Evolutionary conservation across 2,888 invertebrate species (phyloP).

Genomic region (Tipula helvola): DNA sequence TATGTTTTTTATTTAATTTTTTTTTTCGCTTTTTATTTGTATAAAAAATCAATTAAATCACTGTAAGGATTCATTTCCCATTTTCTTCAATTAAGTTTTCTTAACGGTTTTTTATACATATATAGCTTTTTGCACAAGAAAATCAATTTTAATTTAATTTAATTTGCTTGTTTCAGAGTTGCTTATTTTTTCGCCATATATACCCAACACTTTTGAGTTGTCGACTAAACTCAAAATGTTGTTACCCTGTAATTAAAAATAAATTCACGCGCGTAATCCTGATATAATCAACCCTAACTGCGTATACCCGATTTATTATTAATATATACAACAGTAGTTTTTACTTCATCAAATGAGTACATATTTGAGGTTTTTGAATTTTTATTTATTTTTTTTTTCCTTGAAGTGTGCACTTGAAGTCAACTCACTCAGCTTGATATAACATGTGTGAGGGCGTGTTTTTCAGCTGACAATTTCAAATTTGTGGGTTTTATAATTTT

Average conservation of each 20-base stretch:
- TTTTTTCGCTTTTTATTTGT: background rate
- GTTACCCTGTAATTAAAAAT: background rate
- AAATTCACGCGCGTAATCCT: background rate
- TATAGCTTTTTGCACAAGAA: background rate
- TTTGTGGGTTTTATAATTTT: background rate
- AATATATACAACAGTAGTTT: background rate
- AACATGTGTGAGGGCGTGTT: background rate
- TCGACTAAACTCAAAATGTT: background rate
- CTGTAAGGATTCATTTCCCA: background rate
- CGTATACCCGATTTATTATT: background rate
- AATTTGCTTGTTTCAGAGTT: background rate
- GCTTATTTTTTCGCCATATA: background rate
- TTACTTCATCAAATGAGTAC: background rate
- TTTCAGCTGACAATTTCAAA: background rate
- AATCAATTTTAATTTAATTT: background rate
- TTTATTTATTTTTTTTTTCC: background rate
- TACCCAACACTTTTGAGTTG: no score
- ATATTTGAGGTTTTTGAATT: background rate
- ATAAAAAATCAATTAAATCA: slow-evolving; percentile 4
- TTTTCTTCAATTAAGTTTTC: background rate
- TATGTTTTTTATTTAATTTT: background rate
- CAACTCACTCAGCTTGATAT: background rate
- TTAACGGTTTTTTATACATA: background rate
- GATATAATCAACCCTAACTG: background rate
- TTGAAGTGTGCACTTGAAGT: background rate